A percentile compares a stretch with the other conserved stretches of the same genome.
Evolutionary conservation across 2,113 vertebrate genomes (phyloP).

Genomic region (Struthidea cinerea): DNA sequence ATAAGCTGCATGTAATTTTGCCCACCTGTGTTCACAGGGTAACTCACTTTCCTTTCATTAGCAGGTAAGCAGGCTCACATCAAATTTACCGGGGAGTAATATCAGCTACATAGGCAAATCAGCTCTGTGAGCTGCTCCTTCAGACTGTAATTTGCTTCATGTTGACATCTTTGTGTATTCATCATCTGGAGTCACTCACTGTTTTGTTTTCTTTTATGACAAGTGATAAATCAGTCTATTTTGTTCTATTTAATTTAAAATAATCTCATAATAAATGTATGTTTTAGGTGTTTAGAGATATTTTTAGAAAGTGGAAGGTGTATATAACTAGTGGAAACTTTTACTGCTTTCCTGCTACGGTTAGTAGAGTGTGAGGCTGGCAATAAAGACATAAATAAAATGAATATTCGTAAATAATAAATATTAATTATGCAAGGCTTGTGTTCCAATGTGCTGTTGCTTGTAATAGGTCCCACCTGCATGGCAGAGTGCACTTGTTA

Average conservation of each 20-base stretch:
- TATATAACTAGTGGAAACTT: constrained; percentile 13
- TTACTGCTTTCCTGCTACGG: constrained; percentile 30
- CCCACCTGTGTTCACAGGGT: background rate
- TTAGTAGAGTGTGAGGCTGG: constrained; percentile 22
- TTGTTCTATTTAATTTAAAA: background rate
- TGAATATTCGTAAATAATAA: constrained; percentile 72
- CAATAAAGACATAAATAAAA: constrained; percentile 68
- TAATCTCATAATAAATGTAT: background rate
- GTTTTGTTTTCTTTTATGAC: background rate
- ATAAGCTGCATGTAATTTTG: background rate
- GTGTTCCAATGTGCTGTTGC: constrained; percentile 58
- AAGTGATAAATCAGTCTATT: background rate
- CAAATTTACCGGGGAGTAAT: background rate
- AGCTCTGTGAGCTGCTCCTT: background rate
- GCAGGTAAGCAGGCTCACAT: background rate
- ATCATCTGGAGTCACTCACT: background rate
- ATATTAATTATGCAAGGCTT: constrained; percentile 71
- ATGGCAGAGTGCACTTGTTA: constrained; percentile 72
- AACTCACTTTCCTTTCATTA: background rate
- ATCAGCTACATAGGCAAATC: background rate
- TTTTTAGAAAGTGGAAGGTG: background rate
- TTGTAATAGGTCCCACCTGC: constrained; percentile 68
- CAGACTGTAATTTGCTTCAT: background rate
- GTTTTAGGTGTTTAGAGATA: background rate
- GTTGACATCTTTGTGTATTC: background rate